Base-by-base conservation (phyloP, 2,113 vertebrate genomes). In the Neogale vison region DNA sequence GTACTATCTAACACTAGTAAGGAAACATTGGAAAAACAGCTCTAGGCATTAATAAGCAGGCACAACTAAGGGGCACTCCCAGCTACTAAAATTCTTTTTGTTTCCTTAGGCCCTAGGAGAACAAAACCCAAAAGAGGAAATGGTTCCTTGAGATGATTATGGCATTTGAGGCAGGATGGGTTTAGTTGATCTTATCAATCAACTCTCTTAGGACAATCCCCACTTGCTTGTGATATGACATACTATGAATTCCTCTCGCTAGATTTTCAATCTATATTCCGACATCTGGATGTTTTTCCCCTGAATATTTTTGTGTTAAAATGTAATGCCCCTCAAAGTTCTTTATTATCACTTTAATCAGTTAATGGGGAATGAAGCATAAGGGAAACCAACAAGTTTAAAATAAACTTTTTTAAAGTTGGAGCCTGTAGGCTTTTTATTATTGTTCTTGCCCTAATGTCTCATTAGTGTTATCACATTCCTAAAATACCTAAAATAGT, bases 391-490 rank as follows among this genome's bases (percentile, higher is more conserved):
- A 79, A 74, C 21, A 50, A 34, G 47, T 65, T 88, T 96, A 92
- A 89, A 96, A 81, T 36, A 95, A 89, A 47, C 52, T 91, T 83
- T 95, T 76, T 12, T 42, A 69, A 92, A 81, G n/a, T 74, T 71
- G 36, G 57, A 90, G 20, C 31, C 81, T 85, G 23, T 61, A 50
- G 8, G 45, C 79, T 88, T 92, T 95, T 82, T 13, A 92, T 91
- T 87, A 39, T 85, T 96, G 83, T 90, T 55, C 74, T 96, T 90
- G 42, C 47, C 45, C 88, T 90, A 81, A 59, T 47, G 91, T 55
- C 63, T 97, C 84, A 88, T 92, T 93, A 95, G 63, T 47, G 18
- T 95, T 97, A 83, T 80, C 15, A 52, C 67, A 96, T 96, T 97
- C n/a, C 81, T 96, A 74, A 96, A 71, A 93, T 92, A 82, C n/a